phyloP scores from a whole-genome alignment of 2,113 vertebrate genomes.

The Psittacara wagleri region DNA sequence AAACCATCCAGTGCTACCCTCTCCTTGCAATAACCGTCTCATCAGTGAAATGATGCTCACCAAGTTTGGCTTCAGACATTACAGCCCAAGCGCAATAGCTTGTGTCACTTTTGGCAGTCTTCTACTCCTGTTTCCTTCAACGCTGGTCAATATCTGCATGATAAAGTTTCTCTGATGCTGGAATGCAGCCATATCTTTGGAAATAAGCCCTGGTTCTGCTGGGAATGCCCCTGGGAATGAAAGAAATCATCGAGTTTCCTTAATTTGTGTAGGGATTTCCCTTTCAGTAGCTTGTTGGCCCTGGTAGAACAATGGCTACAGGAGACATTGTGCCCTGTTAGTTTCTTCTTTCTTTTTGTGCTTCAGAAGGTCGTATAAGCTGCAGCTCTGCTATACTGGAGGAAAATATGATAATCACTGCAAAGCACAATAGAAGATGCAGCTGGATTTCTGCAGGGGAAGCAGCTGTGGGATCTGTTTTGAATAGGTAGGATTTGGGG shows the following conservation, averaged over 20 bases:
- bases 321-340: neutral
- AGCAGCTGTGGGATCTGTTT: conserved; percentile 14
- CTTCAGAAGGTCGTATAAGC: neutral
- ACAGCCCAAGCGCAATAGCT: neutral
- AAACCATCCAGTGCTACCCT: neutral
- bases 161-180: neutral
- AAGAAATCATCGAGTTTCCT: conserved; percentile 8
- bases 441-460: neutral
- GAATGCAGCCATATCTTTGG: neutral
- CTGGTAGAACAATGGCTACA: neutral
- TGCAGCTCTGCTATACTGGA: neutral
- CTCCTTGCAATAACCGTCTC: neutral
- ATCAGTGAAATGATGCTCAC: neutral
- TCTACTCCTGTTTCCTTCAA: conserved; percentile 32
- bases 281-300: conserved; percentile 2
- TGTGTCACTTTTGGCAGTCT: conserved; percentile 10
- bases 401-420: neutral
- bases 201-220: conserved; percentile 2
- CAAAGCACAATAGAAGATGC: neutral
- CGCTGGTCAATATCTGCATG: conserved; percentile 30
- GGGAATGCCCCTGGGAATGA: conserved; percentile 1
- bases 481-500: neutral
- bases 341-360: neutral
- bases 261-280: conserved; percentile 36
- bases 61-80: neutral